Base-by-base conservation (phyloP, 2,113 vertebrate genomes). In the Myxocyprinus asiaticus region DNA sequence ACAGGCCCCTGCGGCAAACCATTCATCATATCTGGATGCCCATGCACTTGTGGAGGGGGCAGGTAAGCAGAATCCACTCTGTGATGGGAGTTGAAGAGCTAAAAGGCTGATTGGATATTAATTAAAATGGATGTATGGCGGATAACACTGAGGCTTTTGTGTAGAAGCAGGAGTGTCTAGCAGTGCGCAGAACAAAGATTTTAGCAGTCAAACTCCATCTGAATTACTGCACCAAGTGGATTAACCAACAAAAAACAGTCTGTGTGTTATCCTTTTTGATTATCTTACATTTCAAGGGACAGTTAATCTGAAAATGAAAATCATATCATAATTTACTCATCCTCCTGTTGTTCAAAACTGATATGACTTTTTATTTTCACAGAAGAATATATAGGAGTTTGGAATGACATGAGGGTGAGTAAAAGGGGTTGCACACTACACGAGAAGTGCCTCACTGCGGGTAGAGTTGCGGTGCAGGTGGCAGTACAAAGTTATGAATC, bases 101-200 rank as follows among this genome's bases (percentile, higher is more conserved):
- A 77, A 77, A 43, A 76, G 78, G 67, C 22, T 82, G 80, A 82
- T 61, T 82, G 83, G 77, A 69, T 80, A 9, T 77, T 80, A 82
- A 85, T 82, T 80, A 77, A 80, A 77, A 78, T n/a, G 12, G 72
- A 85, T 68, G 80, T 48, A 53, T 67, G 66, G 47, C 33, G 65
- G 43, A 68, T 42, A 63, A 64, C n/a, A 1, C 58, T 2, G 68
- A 76, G 59, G 53, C 65, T 50, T 11, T 55, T 66, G 53, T 42
- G 64, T 45, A 79, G 47, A 50, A n/a, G 33, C 48, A 17, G 3
- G 22, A 33, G 22, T 33, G 22, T 33, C 22, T n/a, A 9, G 51
- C 22, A 17, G 14, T 53, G 22, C 7, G 6, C n/a, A n/a, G 62
- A 61, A 9, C 48, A 61, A 61, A 9, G 58, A 56, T 43, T 76